Evolutionary conservation across 2,113 vertebrate genomes (phyloP), one percentile per base, ranked within the genome.

Genomic region (Bubo bubo): DNA sequence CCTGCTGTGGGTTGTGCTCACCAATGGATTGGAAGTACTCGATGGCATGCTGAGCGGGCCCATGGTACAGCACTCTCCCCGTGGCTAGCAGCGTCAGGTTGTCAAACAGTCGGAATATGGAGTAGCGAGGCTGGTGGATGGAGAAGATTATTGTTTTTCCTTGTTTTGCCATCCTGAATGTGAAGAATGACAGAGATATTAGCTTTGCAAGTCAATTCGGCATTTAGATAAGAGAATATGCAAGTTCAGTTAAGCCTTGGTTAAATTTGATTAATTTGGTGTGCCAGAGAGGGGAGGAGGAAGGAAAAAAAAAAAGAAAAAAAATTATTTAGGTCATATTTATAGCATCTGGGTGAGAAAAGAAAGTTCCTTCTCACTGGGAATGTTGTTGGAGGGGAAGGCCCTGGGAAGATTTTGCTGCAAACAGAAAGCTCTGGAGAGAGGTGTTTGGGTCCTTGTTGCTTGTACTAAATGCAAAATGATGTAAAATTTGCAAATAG

Each of bases 121-220:
- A 98, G 94, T 99, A 99, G 4, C 99, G 98, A 22, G 99, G 99
- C 95, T 99, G 99, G 92, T 99, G 99, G 96, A 99, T 99, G 92
- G 99, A 99, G 91, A 99, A 98, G 96, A 99, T 99, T 64, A 99
- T 99, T 43, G 99, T 99, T 84, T 98, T 98, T 1, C 99, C 99
- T 49, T 98, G 96, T 52, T 95, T 98, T 4, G 98, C 97, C 99
- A 99, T 99, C 96, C 99, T 99, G 95, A 41, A 90, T 35, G 83
- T 71, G 82, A 68, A 94, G 66, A 95, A 74, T 0, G 9, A 90
- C 22, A 85, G 39, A 43, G 21, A 5, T 24, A 30, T 56, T 59
- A 62, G 67, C 43, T 63, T 66, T 52, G 17, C 20, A n/a, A 67
- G 52, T 23, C 1, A 3, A 21, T 28, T 60, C 37, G 27, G 41